Conservation (phyloP, 2,113 vertebrate genomes). For the Lonchura striata region DNA sequence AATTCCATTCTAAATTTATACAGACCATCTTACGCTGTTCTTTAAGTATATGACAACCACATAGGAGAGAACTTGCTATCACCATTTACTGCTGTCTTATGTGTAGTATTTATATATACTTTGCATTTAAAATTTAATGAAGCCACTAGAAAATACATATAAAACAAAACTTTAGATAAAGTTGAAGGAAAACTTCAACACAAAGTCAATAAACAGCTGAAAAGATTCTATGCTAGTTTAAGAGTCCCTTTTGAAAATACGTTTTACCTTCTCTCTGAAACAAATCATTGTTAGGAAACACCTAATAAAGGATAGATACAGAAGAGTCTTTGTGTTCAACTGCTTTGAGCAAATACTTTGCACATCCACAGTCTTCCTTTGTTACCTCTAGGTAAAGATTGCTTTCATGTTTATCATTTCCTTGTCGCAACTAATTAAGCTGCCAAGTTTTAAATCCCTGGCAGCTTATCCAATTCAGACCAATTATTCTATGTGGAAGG, state of each 20-base stretch:
- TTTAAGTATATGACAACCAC: neutral
- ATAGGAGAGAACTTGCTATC: neutral
- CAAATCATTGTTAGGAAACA: neutral
- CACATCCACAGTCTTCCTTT: neutral
- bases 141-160: neutral
- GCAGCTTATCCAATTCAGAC: neutral
- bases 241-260: neutral
- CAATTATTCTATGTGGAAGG: neutral
- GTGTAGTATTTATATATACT: neutral
- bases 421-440: constrained; percentile 27
- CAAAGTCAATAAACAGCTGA: neutral
- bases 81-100: neutral
- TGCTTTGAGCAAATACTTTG: neutral
- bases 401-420: constrained; percentile 15
- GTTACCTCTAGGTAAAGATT: neutral
- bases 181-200: neutral
- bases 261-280: neutral
- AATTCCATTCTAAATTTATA: neutral
- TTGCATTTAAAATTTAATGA: neutral
- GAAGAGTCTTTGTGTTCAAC: neutral
- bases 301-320: neutral
- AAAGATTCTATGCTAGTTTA: neutral
- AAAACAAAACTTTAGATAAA: neutral
- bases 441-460: constrained; percentile 14
- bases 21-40: neutral